Evolutionary conservation across 2,888 invertebrate species (phyloP).

Genomic region (Cheilosia soror): DNA sequence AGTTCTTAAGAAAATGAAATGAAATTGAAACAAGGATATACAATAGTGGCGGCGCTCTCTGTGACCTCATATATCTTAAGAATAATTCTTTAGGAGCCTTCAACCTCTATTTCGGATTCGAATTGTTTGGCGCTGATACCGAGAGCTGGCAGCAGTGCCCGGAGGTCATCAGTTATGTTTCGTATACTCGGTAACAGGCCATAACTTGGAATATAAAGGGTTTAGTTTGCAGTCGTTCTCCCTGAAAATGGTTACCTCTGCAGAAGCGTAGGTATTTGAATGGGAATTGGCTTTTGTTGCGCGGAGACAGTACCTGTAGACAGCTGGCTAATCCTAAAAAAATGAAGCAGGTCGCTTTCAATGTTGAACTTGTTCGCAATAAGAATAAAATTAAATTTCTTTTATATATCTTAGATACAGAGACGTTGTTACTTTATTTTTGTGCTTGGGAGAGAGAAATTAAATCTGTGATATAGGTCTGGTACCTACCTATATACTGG

Average conservation of each 20-base stretch:
- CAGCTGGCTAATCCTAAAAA: slow-evolving; percentile 56
- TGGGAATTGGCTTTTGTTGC: slow-evolving; percentile 59
- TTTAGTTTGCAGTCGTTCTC: slow-evolving; percentile 23
- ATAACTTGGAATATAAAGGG: slow-evolving; percentile 55
- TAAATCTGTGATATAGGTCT: no score
- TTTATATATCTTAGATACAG: slow-evolving; percentile 5
- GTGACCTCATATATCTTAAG: slow-evolving; percentile 53
- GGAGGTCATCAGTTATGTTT: slow-evolving; percentile 37
- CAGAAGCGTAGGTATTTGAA: slow-evolving; percentile 41
- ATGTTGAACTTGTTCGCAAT: slow-evolving; percentile 30
- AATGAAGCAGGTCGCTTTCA: slow-evolving; percentile 13
- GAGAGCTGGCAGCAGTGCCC: slow-evolving; percentile 23
- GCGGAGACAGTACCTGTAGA: slow-evolving; percentile 49
- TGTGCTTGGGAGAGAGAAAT: no score
- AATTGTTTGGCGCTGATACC: slow-evolving; percentile 48
- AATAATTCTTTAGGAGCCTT: slow-evolving; percentile 55
- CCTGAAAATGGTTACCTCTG: not conserved
- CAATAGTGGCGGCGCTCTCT: slow-evolving; percentile 51
- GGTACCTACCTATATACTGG: no score
- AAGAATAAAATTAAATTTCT: slow-evolving; percentile 40
- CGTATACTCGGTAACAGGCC: slow-evolving; percentile 56
- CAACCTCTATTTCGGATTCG: slow-evolving; percentile 33
- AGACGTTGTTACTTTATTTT: not conserved
- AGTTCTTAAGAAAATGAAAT: slow-evolving; percentile 72
- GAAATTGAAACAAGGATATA: slow-evolving; percentile 71